Evolutionary conservation across 1,140 invertebrate species (phyloP).

Genomic region (Oedothorax gibbosus): DNA sequence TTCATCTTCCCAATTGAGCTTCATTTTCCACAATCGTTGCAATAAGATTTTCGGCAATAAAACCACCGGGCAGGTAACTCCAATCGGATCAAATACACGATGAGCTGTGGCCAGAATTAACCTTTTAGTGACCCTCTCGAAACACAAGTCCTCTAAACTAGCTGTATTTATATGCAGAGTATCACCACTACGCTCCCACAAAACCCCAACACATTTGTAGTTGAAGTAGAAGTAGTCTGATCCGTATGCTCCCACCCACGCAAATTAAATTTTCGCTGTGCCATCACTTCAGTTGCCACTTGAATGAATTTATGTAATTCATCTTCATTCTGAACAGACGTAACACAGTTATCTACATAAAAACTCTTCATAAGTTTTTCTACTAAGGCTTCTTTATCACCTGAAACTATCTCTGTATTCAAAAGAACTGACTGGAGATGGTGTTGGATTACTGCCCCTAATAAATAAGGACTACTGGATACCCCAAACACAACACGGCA

Average conservation of each 20-base stretch:
- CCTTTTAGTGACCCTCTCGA: not conserved
- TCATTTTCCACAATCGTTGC: not conserved
- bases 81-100: slow-evolving; percentile 23
- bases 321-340: slow-evolving; percentile 9
- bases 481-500: too few relatives aligned
- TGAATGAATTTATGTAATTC: slow-evolving; percentile 10
- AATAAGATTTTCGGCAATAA: not conserved
- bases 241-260: slow-evolving; percentile 22
- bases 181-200: slow-evolving; percentile 28
- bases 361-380: not conserved
- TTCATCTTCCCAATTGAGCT: slow-evolving; percentile 7
- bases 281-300: slow-evolving; percentile 12
- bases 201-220: slow-evolving; percentile 40
- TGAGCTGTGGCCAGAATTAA: not conserved
- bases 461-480: too few relatives aligned
- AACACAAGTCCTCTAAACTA: not conserved
- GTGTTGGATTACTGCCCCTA: too few relatives aligned
- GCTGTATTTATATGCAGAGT: slow-evolving; percentile 7
- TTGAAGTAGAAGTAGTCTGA: not conserved
- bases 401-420: too few relatives aligned
- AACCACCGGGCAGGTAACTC: not conserved
- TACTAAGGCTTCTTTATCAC: too few relatives aligned
- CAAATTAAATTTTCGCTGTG: slow-evolving; percentile 28
- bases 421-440: too few relatives aligned
- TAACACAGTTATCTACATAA: slow-evolving; percentile 42